These are phyloP conservation scores for Aphaenogaster floridana DNA, from an alignment of 1,140 invertebrate species.

Conservation along the genomic window DNA sequence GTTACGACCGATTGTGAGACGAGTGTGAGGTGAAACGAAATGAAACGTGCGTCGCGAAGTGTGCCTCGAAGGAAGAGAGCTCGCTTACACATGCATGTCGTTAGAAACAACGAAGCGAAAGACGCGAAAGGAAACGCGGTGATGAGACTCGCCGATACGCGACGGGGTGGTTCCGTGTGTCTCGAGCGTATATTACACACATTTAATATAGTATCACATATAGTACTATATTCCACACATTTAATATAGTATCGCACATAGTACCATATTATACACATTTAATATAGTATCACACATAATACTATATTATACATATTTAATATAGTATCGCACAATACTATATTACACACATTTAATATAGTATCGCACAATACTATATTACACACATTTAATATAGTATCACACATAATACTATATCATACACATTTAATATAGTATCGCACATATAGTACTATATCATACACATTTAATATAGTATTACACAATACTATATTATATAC, in stretches of 20 bases:
- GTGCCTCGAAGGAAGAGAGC: slow-evolving; percentile 44
- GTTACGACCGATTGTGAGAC: slow-evolving; percentile 13
- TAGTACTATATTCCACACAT: slow-evolving; percentile 20
- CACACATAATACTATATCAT: not conserved
- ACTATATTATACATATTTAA: slow-evolving; percentile 3
- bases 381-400: not conserved
- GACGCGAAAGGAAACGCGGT: slow-evolving; percentile 3
- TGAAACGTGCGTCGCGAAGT: slow-evolving; percentile 36
- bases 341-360: not conserved
- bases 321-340: slow-evolving; percentile 12
- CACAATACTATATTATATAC: slow-evolving; percentile 29
- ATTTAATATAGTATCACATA: slow-evolving; percentile 37
- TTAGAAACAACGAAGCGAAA: slow-evolving; percentile 22
- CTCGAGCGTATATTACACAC: slow-evolving; percentile 21
- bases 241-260: not conserved
- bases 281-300: not conserved
- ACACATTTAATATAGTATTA: too few relatives aligned
- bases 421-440: slow-evolving; percentile 37
- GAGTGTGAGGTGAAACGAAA: slow-evolving; percentile 38
- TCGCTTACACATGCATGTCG: slow-evolving; percentile 17
- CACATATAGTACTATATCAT: slow-evolving; percentile 21
- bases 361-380: slow-evolving; percentile 23
- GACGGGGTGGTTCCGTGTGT: not conserved
- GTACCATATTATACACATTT: slow-evolving; percentile 27
- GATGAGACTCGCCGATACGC: slow-evolving; percentile 15